Evolutionary conservation across 1,140 invertebrate genomes (phyloP), one percentile per base, ranked within the genome.

Genomic region (Drosophila setifemur): DNA sequence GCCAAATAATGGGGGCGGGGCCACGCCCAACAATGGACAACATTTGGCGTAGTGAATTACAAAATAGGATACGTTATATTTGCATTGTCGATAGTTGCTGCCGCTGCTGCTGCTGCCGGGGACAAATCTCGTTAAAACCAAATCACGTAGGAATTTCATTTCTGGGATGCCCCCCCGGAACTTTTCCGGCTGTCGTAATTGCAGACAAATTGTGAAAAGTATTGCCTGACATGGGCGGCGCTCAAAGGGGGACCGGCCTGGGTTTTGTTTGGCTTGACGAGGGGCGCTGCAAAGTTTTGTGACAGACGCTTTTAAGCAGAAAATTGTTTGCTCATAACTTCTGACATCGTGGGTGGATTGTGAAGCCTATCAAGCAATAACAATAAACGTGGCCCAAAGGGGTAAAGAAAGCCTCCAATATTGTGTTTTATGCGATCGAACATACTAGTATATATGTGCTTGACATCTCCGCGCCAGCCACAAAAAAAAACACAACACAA

Each of bases 241-340:
- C n/a, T n/a, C 50, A 57, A 42, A 57, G 35, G 19, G 35, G 64
- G 64, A 69, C n/a, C n/a, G n/a, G n/a, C n/a, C n/a, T n/a, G n/a
- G n/a, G n/a, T n/a, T 70, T 54, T 58, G 57, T 53, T 45, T 72
- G 66, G 47, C 52, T 71, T 85, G 79, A 85, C 66, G 79, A 75
- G 81, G 79, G 79, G 35, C 66, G 48, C 71, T 64, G 25, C 45
- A 74, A 83, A 86, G 74, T 85, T 85, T 86, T 86, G 42, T 78
- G 79, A 85, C 79, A 86, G 74, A 68, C 81, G 81, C 79, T 85
- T 64, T 83, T 85, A 85, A 86, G 81, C 81, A 85, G 74, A 86
- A 85, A 85, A 85, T 85, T 85, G 79, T 86, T 79, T 86, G 71
- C 75, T 68, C 81, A 85, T 85, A 85, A 79, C 78, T 85, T 82